Evolutionary conservation across 2,797 vertebrate species (phyloP), one percentile per base, ranked within the genome.

Genomic region (Gallinago solitaria): DNA sequence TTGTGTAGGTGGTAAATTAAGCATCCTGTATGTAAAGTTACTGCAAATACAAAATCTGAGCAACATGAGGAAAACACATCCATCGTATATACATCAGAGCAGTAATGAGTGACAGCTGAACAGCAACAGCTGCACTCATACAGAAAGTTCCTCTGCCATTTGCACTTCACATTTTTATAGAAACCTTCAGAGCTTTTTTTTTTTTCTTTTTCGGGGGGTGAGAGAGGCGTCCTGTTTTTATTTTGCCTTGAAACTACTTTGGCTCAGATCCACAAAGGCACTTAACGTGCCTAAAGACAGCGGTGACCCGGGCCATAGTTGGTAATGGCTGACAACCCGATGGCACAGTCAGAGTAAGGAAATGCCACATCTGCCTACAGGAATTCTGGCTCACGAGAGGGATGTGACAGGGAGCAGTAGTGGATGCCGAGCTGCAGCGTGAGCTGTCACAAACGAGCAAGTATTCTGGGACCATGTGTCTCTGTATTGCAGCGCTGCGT

Each of bases 111-210:
- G 69, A 28, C 8, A 80, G 78, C 92, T 71, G 37, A 75, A 5
- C 2, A 45, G 73, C 68, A n/a, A 15, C 87, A 91, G 92, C 87
- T 83, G 61, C 30, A 15, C 89, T 64, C 9, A 0, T 25, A 7
- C 57, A 64, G 5, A 61, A 78, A 48, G 59, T 50, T 92, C 89
- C 76, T 93, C 67, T 76, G 83, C 74, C 47, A 5, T 11, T 90
- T 89, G 43, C 27, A 47, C 67, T 94, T 94, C 94, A 90, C 90
- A 80, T 95, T 92, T 94, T 89, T 71, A 69, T 53, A 77, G 90
- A 87, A 90, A 90, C 47, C 35, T 83, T 87, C 78, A 78, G 91
- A 82, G 63, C 7, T 70, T 95, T 74, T 61, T 59, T 24, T 16
- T 28, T 50, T 27, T 16, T 27, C 5, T 59, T 57, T 24, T 69